Percentiles rank a stretch among this genome's conserved stretches.
These are phyloP conservation scores for Riparia riparia DNA, from an alignment of 2,113 vertebrate genomes.

Conservation along the genomic window DNA sequence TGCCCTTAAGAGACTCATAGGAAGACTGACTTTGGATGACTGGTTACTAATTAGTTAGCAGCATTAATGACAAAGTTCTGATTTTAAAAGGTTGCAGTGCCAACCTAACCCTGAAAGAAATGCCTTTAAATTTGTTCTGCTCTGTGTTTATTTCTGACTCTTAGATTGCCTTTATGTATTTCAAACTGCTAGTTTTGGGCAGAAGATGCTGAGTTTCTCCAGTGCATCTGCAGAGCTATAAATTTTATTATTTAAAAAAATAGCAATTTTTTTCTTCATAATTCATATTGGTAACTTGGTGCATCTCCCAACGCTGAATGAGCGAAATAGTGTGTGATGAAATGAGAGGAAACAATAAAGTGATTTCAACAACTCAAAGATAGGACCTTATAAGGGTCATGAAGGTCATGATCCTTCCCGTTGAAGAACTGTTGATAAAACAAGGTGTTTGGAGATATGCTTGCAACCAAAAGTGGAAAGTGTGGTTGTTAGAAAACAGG, in stretches of 20 bases:
- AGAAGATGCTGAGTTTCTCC: not conserved
- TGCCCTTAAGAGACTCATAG: not conserved
- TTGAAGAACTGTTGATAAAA: not conserved
- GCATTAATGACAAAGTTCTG: not conserved
- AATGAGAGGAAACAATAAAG: not conserved
- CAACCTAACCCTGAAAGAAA: not conserved
- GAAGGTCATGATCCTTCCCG: accelerated
- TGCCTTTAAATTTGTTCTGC: not conserved
- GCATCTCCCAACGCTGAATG: not conserved
- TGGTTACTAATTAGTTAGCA: not conserved
- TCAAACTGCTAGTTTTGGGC: not conserved
- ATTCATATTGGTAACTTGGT: not conserved
- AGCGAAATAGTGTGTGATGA: accelerated
- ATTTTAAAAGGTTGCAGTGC: not conserved
- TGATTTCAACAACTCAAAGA: not conserved
- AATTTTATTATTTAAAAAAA: not conserved
- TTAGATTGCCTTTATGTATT: not conserved
- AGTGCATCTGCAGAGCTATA: accelerated
- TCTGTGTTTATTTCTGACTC: not conserved
- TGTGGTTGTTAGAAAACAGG: not conserved
- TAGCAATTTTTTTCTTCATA: not conserved
- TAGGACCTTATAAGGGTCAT: accelerated
- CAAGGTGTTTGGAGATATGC: not conserved
- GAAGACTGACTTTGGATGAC: not conserved
- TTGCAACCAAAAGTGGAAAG: not conserved